Conservation (phyloP, 2,113 vertebrate species). For the Sander lucioperca region DNA sequence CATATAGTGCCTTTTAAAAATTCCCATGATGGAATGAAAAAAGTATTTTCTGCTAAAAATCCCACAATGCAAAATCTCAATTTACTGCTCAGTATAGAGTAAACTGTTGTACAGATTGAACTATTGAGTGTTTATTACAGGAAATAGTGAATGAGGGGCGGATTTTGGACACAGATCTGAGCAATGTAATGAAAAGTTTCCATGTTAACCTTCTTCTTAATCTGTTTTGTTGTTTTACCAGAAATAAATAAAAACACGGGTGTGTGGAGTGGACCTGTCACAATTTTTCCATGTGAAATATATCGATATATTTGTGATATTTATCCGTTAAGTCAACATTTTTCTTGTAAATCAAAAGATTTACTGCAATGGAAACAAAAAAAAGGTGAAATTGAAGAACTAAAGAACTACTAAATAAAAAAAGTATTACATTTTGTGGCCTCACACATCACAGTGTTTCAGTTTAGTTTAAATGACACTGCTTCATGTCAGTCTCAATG, state of each 20-base stretch:
- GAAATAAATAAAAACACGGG: background rate
- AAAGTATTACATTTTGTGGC: background rate
- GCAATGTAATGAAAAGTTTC: conserved; percentile 3
- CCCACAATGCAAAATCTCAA: background rate
- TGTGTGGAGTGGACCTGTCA: background rate
- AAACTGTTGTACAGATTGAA: background rate
- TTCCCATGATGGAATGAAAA: background rate
- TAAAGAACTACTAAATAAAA: background rate
- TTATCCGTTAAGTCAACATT: background rate
- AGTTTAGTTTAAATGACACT: conserved; percentile 27
- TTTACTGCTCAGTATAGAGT: background rate
- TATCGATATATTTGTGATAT: background rate
- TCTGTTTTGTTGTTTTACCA: background rate
- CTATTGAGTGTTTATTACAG: background rate
- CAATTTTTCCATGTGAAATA: background rate
- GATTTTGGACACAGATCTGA: background rate
- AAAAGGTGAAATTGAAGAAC: background rate
- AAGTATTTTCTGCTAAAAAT: background rate
- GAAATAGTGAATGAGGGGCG: background rate
- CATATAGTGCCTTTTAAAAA: background rate
- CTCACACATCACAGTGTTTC: background rate
- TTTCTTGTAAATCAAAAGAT: no score
- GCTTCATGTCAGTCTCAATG: conserved; percentile 8
- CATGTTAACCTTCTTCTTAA: conserved; percentile 9
- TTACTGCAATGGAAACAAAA: background rate